Evolutionary conservation across 2,797 vertebrate genomes (phyloP), one percentile per base, ranked within the genome.

Genomic region (Pagetopsis macropterus): DNA sequence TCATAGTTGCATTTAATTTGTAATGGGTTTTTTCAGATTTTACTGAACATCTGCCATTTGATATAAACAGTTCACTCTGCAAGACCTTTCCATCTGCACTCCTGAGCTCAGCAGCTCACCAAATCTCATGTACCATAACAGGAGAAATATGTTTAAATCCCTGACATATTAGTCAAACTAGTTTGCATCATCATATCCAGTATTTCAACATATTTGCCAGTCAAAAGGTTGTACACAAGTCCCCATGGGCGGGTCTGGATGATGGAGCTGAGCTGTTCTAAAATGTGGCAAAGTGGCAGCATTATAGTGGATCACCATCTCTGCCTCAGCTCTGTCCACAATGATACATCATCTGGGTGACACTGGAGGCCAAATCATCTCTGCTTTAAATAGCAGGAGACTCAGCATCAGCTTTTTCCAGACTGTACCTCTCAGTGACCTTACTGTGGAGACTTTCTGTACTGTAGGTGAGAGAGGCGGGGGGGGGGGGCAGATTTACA

Each of bases 351-450:
- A 76, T 63, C 64, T 45, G 21, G 31, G 74, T 81, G 78, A 79
- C 78, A 41, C 57, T 10, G 40, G 75, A 75, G 75, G 75, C 70
- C 73, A 55, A 14, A 65, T 31, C 45, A n/a, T 16, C 19, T 67
- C 72, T n/a, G 46, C 84, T 87, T 83, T 79, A 70, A 84, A 88
- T 78, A 89, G 71, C 60, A 72, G 65, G 56, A 78, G 68, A 84
- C 78, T 87, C 84, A 85, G 63, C 75, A 81, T 77, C 41, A 70
- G 48, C 31, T 79, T 82, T 72, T 61, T 31, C 15, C 49, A 51
- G 15, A 72, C 59, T 65, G 58, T 17, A 43, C 61, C 48, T 69
- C 59, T 67, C 60, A 41, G 54, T 58, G 48, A 78, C 67, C 57
- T 70, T 7, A 48, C 58, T 19, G 67, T 45, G 0, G 14, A 33